Conservation (phyloP, 2,888 invertebrate genomes). For the Dorcus hopei region DNA sequence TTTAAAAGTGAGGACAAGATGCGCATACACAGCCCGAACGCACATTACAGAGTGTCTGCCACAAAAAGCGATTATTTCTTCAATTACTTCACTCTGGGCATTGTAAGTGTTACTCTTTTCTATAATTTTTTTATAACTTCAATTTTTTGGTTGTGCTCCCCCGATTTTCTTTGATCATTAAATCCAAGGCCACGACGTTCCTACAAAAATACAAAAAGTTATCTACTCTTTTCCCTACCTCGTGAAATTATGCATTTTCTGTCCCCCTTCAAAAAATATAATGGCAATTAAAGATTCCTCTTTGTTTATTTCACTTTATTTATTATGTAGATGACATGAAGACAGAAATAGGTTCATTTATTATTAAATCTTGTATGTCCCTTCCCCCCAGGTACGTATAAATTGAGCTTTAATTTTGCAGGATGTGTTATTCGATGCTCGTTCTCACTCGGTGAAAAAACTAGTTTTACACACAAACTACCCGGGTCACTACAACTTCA, state of each 20-base stretch:
- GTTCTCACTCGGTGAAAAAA: constrained; percentile 91
- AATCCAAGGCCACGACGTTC: background rate
- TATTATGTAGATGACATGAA: too few relatives aligned
- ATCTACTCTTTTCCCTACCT: too few relatives aligned
- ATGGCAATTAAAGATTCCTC: too few relatives aligned
- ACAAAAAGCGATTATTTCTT: constrained; percentile 95
- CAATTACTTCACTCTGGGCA: constrained; percentile 94
- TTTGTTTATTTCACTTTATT: too few relatives aligned
- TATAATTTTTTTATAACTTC: background rate
- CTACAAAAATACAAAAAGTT: too few relatives aligned
- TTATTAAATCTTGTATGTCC: too few relatives aligned
- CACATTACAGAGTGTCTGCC: constrained; percentile 72
- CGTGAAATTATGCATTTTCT: too few relatives aligned
- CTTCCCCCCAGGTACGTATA: too few relatives aligned
- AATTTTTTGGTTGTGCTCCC: too few relatives aligned
- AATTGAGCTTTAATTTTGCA: constrained; percentile 44
- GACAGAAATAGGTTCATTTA: too few relatives aligned
- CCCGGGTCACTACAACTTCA: constrained; percentile 99
- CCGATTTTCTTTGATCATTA: background rate
- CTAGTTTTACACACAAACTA: constrained; percentile 96
- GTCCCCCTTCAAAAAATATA: too few relatives aligned
- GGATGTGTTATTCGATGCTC: constrained; percentile 96
- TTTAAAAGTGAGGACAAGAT: constrained; percentile 99
- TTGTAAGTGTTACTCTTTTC: constrained; percentile 61
- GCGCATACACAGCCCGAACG: constrained; percentile 92